Conservation (phyloP, 2,888 invertebrate species). For the Chromoteleia sp. region DNA sequence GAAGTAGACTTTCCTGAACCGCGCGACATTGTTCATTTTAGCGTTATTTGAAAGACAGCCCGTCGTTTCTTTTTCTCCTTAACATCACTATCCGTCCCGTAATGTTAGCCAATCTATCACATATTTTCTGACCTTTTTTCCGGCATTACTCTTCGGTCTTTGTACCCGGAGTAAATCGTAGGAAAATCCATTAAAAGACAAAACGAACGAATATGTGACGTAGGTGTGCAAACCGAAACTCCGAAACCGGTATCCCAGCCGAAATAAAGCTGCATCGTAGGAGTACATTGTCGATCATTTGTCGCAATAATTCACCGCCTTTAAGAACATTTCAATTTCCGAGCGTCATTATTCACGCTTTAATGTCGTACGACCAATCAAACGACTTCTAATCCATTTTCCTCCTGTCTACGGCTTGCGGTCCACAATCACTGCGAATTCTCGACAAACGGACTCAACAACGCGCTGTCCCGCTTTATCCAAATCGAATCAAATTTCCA, state of each 20-base stretch:
- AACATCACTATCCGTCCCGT: background rate
- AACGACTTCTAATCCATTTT: constrained; percentile 53
- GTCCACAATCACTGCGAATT: background rate
- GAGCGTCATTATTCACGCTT: constrained; percentile 53
- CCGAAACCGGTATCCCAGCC: background rate
- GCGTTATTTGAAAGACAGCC: constrained; percentile 27
- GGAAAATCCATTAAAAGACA: constrained; percentile 36
- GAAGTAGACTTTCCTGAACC: constrained; percentile 26
- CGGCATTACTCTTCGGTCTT: constrained; percentile 4
- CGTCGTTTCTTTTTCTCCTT: constrained; percentile 13
- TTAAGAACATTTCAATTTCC: constrained; percentile 62
- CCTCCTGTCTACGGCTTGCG: constrained; percentile 14
- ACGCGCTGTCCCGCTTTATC: background rate
- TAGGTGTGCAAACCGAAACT: background rate
- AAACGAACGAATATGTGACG: background rate
- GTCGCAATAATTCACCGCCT: constrained; percentile 51
- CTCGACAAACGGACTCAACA: constrained; percentile 6
- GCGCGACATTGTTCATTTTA: constrained; percentile 18
- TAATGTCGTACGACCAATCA: constrained; percentile 51
- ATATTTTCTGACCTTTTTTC: constrained; percentile 27
- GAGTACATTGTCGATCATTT: constrained; percentile 47
- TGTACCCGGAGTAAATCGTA: constrained; percentile 18
- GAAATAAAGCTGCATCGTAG: constrained; percentile 3
- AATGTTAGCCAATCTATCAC: constrained; percentile 22
- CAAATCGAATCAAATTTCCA: constrained; percentile 35